These are phyloP conservation scores for Odontomachus brunneus DNA, from an alignment of 1,140 invertebrate species.

Conservation along the genomic window DNA sequence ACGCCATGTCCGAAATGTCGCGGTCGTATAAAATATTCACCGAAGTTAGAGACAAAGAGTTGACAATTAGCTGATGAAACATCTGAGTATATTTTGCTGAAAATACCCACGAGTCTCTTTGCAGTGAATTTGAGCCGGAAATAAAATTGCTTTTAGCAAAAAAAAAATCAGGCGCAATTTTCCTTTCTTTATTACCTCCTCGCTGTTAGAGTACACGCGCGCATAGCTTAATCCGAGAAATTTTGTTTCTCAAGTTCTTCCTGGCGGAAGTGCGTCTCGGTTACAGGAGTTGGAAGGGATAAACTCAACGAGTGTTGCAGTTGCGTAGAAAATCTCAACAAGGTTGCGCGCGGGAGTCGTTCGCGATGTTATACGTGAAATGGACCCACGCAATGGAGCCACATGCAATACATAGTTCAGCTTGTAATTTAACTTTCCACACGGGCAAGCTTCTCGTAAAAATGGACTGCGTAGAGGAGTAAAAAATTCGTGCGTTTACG, in stretches of 20 bases:
- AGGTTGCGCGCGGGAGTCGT: not conserved
- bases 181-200: not conserved
- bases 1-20: no score
- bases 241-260: not conserved
- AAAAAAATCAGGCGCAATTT: no score
- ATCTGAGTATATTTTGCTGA: not conserved
- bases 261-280: not conserved
- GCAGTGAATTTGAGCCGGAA: not conserved
- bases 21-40: no score
- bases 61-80: no score
- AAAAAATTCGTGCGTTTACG: not conserved
- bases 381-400: not conserved
- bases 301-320: not conserved
- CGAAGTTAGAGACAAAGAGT: no score
- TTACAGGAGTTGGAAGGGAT: not conserved
- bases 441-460: constrained; percentile 6
- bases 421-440: constrained; percentile 40
- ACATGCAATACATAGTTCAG: not conserved
- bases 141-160: not conserved
- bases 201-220: not conserved
- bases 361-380: constrained; percentile 8
- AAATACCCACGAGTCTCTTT: not conserved
- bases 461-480: not conserved
- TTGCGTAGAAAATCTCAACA: constrained; percentile 25
- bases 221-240: not conserved